These are phyloP conservation scores for Lochmaea capreae DNA, from an alignment of 2,888 invertebrate genomes.

Conservation along the genomic window DNA sequence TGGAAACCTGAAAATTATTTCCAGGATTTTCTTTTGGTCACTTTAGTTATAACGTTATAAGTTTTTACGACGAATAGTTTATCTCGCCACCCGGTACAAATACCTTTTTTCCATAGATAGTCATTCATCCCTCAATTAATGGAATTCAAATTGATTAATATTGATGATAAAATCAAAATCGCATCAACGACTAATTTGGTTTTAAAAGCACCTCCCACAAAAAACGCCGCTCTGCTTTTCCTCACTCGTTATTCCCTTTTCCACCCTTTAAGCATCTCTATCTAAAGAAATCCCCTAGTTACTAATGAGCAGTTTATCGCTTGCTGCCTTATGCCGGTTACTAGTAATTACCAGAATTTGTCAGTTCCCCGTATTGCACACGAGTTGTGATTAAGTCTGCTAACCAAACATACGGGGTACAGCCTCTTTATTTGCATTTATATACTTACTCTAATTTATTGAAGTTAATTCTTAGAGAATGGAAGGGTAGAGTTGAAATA, in stretches of 20 bases:
- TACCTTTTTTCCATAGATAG: too few species aligned
- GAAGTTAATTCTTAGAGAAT: constrained; percentile 39
- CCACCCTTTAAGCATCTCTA: constrained; percentile 15
- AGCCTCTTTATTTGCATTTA: constrained; percentile 44
- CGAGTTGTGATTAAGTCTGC: constrained; percentile 54
- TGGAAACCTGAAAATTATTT: too few species aligned
- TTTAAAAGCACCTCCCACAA: background rate
- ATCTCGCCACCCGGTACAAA: too few species aligned
- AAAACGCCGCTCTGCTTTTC: background rate
- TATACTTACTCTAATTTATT: constrained; percentile 42
- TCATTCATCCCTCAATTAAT: too few species aligned
- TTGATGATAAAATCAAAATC: background rate
- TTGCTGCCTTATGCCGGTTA: constrained; percentile 54
- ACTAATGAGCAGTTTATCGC: constrained; percentile 60
- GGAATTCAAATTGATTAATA: background rate
- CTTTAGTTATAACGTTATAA: too few species aligned
- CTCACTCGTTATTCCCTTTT: constrained; percentile 2
- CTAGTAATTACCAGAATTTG: constrained; percentile 60
- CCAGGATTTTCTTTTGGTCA: too few species aligned
- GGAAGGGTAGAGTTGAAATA: constrained; percentile 8
- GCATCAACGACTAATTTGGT: background rate
- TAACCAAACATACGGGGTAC: constrained; percentile 44
- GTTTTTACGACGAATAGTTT: too few species aligned
- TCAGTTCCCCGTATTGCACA: constrained; percentile 53
- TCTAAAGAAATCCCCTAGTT: constrained; percentile 38